Base-by-base conservation (phyloP, 1,140 invertebrate species). In the Grapholita molesta region DNA sequence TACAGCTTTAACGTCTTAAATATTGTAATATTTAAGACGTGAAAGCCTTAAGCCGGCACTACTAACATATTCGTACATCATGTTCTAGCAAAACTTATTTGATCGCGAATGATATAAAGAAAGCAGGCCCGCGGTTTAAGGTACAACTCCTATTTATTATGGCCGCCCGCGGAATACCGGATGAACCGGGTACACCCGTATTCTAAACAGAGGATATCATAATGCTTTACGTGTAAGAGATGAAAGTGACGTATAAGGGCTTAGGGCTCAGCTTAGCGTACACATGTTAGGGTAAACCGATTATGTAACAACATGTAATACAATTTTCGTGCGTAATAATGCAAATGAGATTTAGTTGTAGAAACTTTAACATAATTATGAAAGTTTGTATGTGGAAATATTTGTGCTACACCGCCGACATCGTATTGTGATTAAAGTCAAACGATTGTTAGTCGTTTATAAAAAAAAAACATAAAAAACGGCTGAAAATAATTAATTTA, bases 31-130 rank as follows among this genome's bases (percentile, higher is more conserved):
- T n/a, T n/a, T n/a, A n/a, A n/a, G n/a, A n/a, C n/a, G n/a, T n/a
- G n/a, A n/a, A n/a, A n/a, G n/a, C n/a, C n/a, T n/a, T n/a, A n/a
- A n/a, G n/a, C n/a, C n/a, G n/a, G n/a, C n/a, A n/a, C n/a, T n/a
- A n/a, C n/a, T 4, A 48, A 48, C 42, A 48, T 6, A 48, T 21
- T 48, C 42, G 42, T 48, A 48, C 42, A 48, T 42, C n/a, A 42
- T 48, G 42, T 48, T 6, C 30, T 12, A 61, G 24, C 24, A 61
- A 28, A 61, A 61, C 11, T 61, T 61, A 61, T 25, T 25, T 28
- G 55, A 23, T 61, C 24, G 55, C 55, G 25, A 55, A 61, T 61
- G 55, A 61, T 61, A 61, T 61, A 61, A 61, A 61, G 28, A 61
- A 6, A 9, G 55, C 55, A 25, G 55, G 25, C 12, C 23, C 23